These are phyloP conservation scores for Anneissia japonica DNA, from an alignment of 35 echinoderm and acorn worm species.

Conservation along the genomic window DNA sequence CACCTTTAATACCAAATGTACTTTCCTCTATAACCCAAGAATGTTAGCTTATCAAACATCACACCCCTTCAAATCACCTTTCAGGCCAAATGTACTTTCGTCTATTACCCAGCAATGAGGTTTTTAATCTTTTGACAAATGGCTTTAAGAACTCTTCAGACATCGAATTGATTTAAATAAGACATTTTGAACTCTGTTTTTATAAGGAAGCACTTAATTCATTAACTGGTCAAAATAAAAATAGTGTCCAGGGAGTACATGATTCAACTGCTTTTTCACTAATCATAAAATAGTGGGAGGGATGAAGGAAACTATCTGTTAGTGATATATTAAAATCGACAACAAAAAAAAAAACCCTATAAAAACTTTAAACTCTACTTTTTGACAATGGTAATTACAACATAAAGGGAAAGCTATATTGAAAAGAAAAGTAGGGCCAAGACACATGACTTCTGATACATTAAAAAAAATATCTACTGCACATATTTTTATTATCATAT, in stretches of 20 bases:
- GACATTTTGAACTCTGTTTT: neutral
- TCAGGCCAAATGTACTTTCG: no score
- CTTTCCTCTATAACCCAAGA: neutral
- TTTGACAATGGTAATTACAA: neutral
- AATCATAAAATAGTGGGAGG: neutral
- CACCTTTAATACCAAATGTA: no score
- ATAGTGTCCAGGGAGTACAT: neutral
- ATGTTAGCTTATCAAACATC: neutral
- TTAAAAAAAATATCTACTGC: no score
- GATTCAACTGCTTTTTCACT: neutral
- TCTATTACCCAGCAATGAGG: no score
- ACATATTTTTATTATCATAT: conserved; percentile 1
- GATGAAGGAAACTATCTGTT: neutral
- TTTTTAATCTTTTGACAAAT: neutral
- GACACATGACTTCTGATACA: neutral
- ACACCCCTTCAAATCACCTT: no score
- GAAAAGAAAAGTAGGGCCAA: neutral
- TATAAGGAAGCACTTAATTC: neutral
- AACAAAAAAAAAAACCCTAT: no score
- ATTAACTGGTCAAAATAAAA: neutral
- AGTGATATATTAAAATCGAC: neutral
- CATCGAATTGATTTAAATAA: neutral
- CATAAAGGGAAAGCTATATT: neutral
- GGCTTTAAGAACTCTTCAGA: neutral
- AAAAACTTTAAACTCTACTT: no score